phyloP scores from a whole-genome alignment of 1,140 invertebrate genomes.

The Oncopodura yosiiana region DNA sequence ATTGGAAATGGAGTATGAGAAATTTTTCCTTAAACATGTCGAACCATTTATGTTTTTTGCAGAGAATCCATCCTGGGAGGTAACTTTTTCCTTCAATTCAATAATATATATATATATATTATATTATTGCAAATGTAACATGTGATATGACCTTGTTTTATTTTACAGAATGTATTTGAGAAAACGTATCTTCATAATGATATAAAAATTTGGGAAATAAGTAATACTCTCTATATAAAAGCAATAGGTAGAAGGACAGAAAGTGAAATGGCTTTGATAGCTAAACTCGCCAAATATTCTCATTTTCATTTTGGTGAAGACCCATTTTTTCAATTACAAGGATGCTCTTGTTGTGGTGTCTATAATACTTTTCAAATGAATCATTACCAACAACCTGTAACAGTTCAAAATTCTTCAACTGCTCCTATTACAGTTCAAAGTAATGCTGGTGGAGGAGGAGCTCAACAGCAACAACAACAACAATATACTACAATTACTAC shows the following conservation, averaged over 20 bases:
- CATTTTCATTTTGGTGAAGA: slow-evolving; percentile 26
- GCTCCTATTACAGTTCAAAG: too few relatives aligned
- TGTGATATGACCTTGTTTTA: too few relatives aligned
- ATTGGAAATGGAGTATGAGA: slow-evolving; percentile 23
- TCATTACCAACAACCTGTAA: slow-evolving; percentile 12
- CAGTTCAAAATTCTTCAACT: too few relatives aligned
- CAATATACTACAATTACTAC: slow-evolving; percentile 14
- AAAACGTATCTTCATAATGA: slow-evolving; percentile 27
- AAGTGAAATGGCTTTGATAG: slow-evolving; percentile 22
- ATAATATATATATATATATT: too few relatives aligned
- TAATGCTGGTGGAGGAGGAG: too few relatives aligned
- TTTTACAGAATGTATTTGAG: slow-evolving; percentile 23
- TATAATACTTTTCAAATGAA: slow-evolving; percentile 14
- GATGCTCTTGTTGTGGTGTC: slow-evolving; percentile 21
- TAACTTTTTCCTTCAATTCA: too few relatives aligned
- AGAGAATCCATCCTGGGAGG: too few relatives aligned
- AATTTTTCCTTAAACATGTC: slow-evolving; percentile 21
- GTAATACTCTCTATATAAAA: slow-evolving; percentile 21
- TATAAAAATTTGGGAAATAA: slow-evolving; percentile 26
- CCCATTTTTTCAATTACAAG: slow-evolving; percentile 23
- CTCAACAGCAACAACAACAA: slow-evolving; percentile 10
- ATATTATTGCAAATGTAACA: too few relatives aligned
- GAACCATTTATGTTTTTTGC: slow-evolving; percentile 22
- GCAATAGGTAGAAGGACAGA: slow-evolving; percentile 17
- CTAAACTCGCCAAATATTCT: slow-evolving; percentile 24